These are phyloP conservation scores for Calycopis cecrops DNA, from an alignment of 1,140 invertebrate species.

Conservation along the genomic window DNA sequence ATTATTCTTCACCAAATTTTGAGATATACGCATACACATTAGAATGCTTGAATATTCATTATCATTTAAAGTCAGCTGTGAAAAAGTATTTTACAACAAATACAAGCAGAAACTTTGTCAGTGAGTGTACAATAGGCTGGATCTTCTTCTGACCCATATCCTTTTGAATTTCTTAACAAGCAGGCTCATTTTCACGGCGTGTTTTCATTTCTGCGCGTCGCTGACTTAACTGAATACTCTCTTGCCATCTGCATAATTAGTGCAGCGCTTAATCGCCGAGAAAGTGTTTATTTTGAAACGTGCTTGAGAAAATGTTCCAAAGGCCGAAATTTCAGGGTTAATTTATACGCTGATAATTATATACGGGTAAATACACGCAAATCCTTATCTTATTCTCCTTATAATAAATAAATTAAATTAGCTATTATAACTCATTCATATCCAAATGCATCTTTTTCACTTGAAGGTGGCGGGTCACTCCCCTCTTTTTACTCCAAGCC, in stretches of 20 bases:
- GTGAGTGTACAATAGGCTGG: neutral
- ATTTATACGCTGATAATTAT: too few species aligned
- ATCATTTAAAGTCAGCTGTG: neutral
- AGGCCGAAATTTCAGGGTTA: neutral
- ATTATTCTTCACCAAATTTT: neutral
- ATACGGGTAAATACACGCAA: too few species aligned
- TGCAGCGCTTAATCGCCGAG: neutral
- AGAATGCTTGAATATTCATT: neutral
- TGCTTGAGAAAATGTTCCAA: neutral
- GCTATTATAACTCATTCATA: too few species aligned
- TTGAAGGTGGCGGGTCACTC: too few species aligned
- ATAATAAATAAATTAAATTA: too few species aligned
- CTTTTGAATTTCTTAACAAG: slow-evolving; percentile 11
- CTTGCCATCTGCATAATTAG: slow-evolving; percentile 2
- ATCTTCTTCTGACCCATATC: slow-evolving; percentile 4
- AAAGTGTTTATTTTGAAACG: slow-evolving; percentile 1
- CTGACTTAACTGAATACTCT: neutral
- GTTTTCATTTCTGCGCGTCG: neutral
- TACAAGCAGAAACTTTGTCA: neutral
- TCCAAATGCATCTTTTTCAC: too few species aligned
- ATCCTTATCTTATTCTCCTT: too few species aligned
- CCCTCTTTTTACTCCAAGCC: too few species aligned
- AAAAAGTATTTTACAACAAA: too few species aligned
- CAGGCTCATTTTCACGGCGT: neutral
- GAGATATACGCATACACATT: neutral